Percentiles rank a stretch among this genome's conserved stretches.
Evolutionary conservation across 2,888 invertebrate genomes (phyloP).

Genomic region (Portevinia maculata): DNA sequence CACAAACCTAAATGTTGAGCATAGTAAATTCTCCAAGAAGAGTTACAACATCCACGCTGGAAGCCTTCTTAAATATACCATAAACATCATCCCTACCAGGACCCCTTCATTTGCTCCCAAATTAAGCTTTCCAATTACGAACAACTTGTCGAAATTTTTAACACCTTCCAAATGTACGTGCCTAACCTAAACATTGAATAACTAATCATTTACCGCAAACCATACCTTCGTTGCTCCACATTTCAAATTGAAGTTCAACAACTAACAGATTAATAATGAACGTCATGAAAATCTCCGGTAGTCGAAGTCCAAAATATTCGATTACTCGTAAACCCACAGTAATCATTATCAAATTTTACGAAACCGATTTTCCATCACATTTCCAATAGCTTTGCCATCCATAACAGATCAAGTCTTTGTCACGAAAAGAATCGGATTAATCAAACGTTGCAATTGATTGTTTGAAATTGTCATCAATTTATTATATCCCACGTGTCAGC

Average conservation of each 20-base stretch:
- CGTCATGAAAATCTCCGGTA: background rate
- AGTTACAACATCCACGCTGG: too few relatives aligned
- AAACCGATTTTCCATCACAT: background rate
- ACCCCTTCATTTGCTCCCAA: background rate
- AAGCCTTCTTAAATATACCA: too few relatives aligned
- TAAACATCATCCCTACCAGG: too few relatives aligned
- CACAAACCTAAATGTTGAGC: too few relatives aligned
- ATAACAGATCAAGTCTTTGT: conserved; percentile 42
- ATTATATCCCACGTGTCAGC: conserved; percentile 47
- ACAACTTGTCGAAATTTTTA: background rate
- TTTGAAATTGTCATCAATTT: conserved; percentile 35
- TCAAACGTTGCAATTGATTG: conserved; percentile 36
- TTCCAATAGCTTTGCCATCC: conserved; percentile 31
- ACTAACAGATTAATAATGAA: background rate
- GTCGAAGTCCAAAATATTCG: too few relatives aligned
- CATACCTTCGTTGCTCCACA: conserved; percentile 3
- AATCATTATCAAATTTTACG: background rate
- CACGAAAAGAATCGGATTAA: conserved; percentile 39
- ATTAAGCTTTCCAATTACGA: background rate
- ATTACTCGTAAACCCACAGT: too few relatives aligned
- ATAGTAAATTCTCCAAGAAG: too few relatives aligned
- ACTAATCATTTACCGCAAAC: background rate
- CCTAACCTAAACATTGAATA: background rate
- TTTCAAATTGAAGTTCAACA: conserved; percentile 2
- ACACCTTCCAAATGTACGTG: background rate